Base-by-base conservation (phyloP, 2,797 vertebrate genomes). In the Carduelis carduelis region DNA sequence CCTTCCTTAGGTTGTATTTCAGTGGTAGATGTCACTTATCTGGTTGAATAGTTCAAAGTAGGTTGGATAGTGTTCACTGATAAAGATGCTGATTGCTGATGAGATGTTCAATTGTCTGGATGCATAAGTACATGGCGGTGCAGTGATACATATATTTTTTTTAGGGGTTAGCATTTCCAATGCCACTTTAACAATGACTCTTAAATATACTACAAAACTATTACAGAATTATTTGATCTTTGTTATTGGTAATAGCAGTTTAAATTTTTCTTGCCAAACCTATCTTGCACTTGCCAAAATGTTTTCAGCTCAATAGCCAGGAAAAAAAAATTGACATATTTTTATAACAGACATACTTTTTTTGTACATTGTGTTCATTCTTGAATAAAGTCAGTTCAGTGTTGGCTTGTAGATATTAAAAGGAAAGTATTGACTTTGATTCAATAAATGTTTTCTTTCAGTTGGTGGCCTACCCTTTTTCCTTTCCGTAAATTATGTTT, bases 351-450 rank as follows among this genome's bases (percentile, higher is more conserved):
- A 95, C 98, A 97, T 98, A 98, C 97, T 97, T 98, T 97, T 98
- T 98, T 98, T 98, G 98, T 98, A 98, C 98, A 98, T 98, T 98
- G 91, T 98, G 97, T 98, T 98, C 98, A 98, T 98, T 98, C 98
- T 98, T 98, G 96, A 97, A 98, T 98, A 97, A 98, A 98, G 97
- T 98, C 95, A 97, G 97, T 97, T 98, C 96, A 97, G 94, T 98
- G 98, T 98, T 98, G 97, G 97, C 98, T 98, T 98, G 97, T 98
- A 98, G 98, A 98, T 98, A 98, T 97, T 98, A 96, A 97, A 98
- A 98, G 95, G 93, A 97, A 97, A 98, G 95, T 98, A 98, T 97
- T 98, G 98, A 98, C 96, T 98, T 98, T 98, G 96, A 98, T 96
- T 98, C 96, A 98, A 98, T 98, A 98, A 98, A 98, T 98, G 97